Conservation (phyloP, 2,113 vertebrate species). For the Cyphomyrus discorhynchus region DNA sequence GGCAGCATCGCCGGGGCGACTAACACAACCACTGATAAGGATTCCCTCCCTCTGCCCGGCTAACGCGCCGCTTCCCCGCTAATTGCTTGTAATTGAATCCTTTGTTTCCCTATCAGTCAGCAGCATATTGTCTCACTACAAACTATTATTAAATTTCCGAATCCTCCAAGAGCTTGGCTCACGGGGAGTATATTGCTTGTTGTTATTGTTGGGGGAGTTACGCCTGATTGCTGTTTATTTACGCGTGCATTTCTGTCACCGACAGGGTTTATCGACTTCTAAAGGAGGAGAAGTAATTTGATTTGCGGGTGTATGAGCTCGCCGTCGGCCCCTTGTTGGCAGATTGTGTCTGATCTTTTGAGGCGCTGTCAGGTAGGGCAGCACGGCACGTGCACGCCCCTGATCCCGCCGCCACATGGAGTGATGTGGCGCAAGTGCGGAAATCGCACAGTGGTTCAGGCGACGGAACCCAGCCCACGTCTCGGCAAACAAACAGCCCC, state of each 20-base stretch:
- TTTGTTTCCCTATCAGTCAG: constrained; percentile 34
- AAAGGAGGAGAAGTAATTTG: constrained; percentile 10
- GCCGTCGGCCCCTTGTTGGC: not conserved
- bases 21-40: constrained; percentile 29
- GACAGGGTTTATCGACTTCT: constrained; percentile 12
- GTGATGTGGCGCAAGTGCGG: not conserved
- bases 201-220: constrained; percentile 17
- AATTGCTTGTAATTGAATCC: constrained; percentile 42
- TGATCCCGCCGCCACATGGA: not conserved
- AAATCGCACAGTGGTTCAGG: not conserved
- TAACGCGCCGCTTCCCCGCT: constrained; percentile 32
- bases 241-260: not conserved
- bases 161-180: constrained; percentile 10
- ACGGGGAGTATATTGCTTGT: constrained; percentile 2
- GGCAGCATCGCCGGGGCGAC: constrained; percentile 22
- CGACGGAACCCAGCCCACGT: not conserved
- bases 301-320: not conserved
- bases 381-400: not conserved
- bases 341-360: constrained; percentile 4
- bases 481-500: not conserved
- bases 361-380: constrained; percentile 5
- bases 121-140: constrained; percentile 20
- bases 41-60: constrained; percentile 26
- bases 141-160: constrained; percentile 12
- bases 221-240: constrained; percentile 22